These are phyloP conservation scores for Hippocampus barbouri DNA, from an alignment of 2,113 vertebrate genomes.

Conservation along the genomic window DNA sequence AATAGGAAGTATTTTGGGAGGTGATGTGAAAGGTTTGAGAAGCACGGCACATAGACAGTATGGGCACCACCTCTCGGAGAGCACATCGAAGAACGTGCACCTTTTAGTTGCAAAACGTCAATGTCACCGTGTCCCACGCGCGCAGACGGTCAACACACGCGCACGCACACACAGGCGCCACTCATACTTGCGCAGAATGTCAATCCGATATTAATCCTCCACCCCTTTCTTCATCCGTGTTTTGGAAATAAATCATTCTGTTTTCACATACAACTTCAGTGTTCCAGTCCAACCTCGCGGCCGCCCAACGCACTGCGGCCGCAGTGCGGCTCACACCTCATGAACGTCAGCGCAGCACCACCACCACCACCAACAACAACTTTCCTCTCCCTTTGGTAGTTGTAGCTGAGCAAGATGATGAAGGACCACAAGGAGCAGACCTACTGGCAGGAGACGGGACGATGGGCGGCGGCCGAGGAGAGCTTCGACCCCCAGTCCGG, in stretches of 20 bases:
- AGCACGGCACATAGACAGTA: no score
- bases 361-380: neutral
- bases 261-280: conserved; percentile 52
- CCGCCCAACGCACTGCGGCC: neutral
- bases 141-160: neutral
- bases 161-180: conserved; percentile 3
- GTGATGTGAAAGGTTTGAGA: no score
- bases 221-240: conserved; percentile 44
- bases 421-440: conserved; percentile 76
- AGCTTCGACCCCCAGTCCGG: conserved; percentile 73
- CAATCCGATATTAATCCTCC: conserved; percentile 33
- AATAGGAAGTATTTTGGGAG: neutral
- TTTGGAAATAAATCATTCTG: conserved; percentile 66
- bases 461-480: conserved; percentile 82
- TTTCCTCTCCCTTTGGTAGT: conserved; percentile 30
- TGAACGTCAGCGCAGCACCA: neutral
- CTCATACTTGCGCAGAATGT: neutral
- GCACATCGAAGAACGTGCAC: neutral
- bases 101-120: neutral
- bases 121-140: neutral
- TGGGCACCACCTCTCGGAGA: neutral
- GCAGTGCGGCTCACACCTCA: neutral
- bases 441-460: conserved; percentile 82
- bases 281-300: conserved; percentile 2
- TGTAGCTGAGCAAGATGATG: conserved; percentile 76